Evolutionary conservation across 2,113 vertebrate species (phyloP).

Genomic region (Neomonachus schauinslandi): DNA sequence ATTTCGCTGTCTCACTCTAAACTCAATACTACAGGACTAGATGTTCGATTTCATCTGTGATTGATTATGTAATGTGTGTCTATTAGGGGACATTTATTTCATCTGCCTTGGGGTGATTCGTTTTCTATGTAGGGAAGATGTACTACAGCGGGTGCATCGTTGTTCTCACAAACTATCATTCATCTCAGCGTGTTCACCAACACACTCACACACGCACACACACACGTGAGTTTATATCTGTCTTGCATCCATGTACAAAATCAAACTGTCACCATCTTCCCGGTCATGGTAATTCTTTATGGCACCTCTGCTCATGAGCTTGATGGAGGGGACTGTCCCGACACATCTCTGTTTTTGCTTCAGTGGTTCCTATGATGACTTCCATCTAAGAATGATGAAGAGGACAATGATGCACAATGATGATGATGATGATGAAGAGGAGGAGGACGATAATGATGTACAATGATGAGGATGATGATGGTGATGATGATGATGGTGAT

Average conservation of each 20-base stretch:
- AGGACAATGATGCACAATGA: neutral
- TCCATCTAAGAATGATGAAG: neutral
- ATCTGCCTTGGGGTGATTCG: neutral
- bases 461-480: too few species aligned
- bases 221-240: neutral
- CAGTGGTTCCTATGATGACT: neutral
- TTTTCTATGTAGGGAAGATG: neutral
- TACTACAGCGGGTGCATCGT: fast-evolving
- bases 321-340: neutral
- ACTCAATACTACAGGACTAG: neutral
- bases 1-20: neutral
- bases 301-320: neutral
- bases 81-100: too few species aligned
- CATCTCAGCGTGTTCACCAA: neutral
- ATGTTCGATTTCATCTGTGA: too few species aligned
- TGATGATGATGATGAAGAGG: neutral
- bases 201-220: neutral
- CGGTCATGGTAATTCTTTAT: neutral
- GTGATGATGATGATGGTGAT: too few species aligned
- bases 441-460: neutral
- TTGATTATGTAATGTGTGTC: neutral
- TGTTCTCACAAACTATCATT: fast-evolving
- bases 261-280: neutral
- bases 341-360: neutral
- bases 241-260: neutral